Conservation (phyloP, 2,888 invertebrate species). For the Ennomos fuscantarius region DNA sequence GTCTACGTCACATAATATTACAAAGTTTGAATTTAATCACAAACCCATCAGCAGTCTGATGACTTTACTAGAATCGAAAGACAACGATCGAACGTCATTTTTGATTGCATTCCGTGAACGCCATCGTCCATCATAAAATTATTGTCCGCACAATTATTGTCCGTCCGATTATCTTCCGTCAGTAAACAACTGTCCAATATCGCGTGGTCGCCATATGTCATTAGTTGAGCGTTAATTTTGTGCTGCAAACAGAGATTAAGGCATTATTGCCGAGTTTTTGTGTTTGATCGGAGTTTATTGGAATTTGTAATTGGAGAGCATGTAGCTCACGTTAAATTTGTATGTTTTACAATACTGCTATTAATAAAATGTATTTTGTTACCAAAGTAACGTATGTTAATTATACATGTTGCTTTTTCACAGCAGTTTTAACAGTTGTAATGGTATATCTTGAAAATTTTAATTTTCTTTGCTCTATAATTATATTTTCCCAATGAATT, state of each 20-base stretch:
- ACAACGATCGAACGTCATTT: slow-evolving; percentile 10
- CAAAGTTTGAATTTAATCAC: not conserved
- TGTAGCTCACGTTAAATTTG: not conserved
- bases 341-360: too few species aligned
- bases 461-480: too few species aligned
- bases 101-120: slow-evolving; percentile 25
- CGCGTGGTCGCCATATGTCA: slow-evolving; percentile 28
- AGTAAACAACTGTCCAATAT: slow-evolving; percentile 33
- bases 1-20: too few species aligned
- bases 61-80: slow-evolving; percentile 12
- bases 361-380: too few species aligned
- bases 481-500: too few species aligned
- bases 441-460: too few species aligned
- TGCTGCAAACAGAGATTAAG: slow-evolving; percentile 59
- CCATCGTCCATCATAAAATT: slow-evolving; percentile 21
- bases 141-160: slow-evolving; percentile 14
- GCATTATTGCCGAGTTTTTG: slow-evolving; percentile 42
- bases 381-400: too few species aligned
- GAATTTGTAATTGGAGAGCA: slow-evolving; percentile 46
- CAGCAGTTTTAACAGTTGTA: too few species aligned
- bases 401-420: too few species aligned
- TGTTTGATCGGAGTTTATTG: slow-evolving; percentile 55
- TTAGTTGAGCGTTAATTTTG: slow-evolving; percentile 53
- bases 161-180: slow-evolving; percentile 24
- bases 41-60: not conserved